These are phyloP conservation scores for Halcyon malimbica DNA, from an alignment of 2,113 vertebrate genomes.

Conservation along the genomic window DNA sequence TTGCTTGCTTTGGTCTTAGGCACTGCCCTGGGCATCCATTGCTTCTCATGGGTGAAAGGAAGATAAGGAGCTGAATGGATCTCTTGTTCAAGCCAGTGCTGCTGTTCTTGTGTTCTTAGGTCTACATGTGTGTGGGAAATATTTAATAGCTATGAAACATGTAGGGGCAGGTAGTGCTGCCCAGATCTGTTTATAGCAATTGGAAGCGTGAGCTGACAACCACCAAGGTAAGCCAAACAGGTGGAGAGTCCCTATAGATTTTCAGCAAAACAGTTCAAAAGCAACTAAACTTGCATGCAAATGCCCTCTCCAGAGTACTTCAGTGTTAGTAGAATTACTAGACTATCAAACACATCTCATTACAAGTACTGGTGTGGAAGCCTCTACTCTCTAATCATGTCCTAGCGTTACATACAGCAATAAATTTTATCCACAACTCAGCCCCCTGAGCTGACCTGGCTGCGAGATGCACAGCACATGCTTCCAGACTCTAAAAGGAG, in stretches of 20 bases:
- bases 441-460: not conserved
- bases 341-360: not conserved
- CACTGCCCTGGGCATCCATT: not conserved
- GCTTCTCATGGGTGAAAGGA: not conserved
- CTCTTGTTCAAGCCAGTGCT: not conserved
- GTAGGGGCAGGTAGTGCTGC: not conserved
- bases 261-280: not conserved
- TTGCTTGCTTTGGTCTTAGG: not conserved
- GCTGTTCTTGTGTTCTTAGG: not conserved
- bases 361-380: not conserved
- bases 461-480: not conserved
- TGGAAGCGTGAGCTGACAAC: not conserved
- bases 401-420: not conserved
- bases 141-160: not conserved
- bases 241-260: not conserved
- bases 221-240: not conserved
- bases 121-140: not conserved
- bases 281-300: not conserved
- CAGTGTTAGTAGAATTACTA: not conserved
- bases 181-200: not conserved
- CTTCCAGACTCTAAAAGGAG: not conserved
- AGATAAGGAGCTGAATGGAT: not conserved
- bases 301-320: not conserved
- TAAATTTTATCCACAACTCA: not conserved
- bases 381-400: not conserved